A percentile compares a stretch with the other conserved stretches of the same genome.
Evolutionary conservation across 2,113 vertebrate species (phyloP).

Genomic region (Ranitomeya imitator): DNA sequence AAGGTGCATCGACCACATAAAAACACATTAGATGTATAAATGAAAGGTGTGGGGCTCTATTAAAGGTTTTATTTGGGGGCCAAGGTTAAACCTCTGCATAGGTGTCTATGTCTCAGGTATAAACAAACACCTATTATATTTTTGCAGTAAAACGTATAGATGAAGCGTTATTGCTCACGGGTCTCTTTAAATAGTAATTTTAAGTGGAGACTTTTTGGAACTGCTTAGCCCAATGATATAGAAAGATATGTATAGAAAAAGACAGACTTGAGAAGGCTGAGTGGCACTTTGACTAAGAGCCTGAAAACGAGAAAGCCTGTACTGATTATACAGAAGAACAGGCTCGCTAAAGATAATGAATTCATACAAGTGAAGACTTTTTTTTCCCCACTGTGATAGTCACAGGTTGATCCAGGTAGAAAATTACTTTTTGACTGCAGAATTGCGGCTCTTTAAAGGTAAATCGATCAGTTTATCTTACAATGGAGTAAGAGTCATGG

Average conservation of each 20-base stretch:
- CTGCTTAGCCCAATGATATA: not conserved
- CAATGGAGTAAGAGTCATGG: conserved; percentile 14
- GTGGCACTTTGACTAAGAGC: conserved; percentile 48
- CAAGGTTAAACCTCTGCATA: not conserved
- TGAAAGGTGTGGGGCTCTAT: not conserved
- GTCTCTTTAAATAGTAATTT: conserved; percentile 14
- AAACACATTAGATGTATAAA: not conserved
- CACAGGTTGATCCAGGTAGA: conserved; percentile 51
- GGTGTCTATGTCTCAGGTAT: not conserved
- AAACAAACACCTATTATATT: not conserved
- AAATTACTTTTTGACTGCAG: conserved; percentile 53
- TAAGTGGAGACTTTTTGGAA: not conserved
- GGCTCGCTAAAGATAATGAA: conserved; percentile 53
- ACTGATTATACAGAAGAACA: conserved; percentile 52
- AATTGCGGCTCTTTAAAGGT: conserved; percentile 28
- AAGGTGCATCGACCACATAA: not conserved
- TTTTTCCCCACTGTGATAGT: conserved; percentile 31
- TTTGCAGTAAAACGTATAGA: not conserved
- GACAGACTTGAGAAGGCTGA: conserved; percentile 49
- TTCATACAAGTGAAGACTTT: conserved; percentile 44
- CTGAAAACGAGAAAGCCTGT: conserved; percentile 54
- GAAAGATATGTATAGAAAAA: conserved; percentile 31
- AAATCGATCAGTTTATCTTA: conserved; percentile 47
- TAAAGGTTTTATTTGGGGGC: not conserved
- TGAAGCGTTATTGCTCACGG: not conserved